Percentiles rank a stretch among this genome's conserved stretches.
Conservation (phyloP, 2,797 vertebrate genomes). For the Enteromius thamalakanensis region DNA sequence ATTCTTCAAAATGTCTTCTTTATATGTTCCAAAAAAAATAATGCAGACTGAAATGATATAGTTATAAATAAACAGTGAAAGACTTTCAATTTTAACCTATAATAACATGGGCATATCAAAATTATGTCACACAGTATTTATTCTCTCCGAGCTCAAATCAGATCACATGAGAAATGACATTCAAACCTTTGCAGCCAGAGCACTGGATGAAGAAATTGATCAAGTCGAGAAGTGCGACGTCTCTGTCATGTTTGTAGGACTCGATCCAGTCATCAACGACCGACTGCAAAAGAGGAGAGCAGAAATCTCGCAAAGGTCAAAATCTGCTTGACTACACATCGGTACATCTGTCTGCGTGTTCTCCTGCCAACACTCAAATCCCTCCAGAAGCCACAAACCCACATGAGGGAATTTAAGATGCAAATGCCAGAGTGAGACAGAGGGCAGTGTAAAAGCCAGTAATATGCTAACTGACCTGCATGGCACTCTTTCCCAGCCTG, state of each 20-base stretch:
- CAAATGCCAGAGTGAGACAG: slow-evolving; percentile 14
- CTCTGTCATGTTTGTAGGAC: slow-evolving; percentile 97
- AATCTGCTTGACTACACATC: slow-evolving; percentile 24
- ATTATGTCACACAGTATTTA: neutral
- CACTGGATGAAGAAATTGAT: slow-evolving; percentile 99
- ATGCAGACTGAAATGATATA: neutral
- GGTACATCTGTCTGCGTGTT: slow-evolving; percentile 24
- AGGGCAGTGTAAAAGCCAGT: slow-evolving; percentile 4
- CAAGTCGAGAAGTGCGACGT: slow-evolving; percentile 96
- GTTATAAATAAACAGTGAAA: no score
- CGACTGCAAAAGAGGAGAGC: slow-evolving; percentile 76
- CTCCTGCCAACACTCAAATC: slow-evolving; percentile 20
- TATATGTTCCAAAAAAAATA: neutral
- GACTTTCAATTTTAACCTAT: no score
- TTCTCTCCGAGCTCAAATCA: neutral
- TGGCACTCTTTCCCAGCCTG: slow-evolving; percentile 98
- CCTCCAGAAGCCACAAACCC: slow-evolving; percentile 23
- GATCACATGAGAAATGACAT: slow-evolving; percentile 55
- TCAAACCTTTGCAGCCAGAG: slow-evolving; percentile 97
- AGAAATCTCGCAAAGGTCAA: slow-evolving; percentile 11
- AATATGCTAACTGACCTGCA: slow-evolving; percentile 85
- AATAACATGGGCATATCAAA: no score
- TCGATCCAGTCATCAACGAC: slow-evolving; percentile 99
- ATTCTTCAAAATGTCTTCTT: neutral
- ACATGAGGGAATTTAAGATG: slow-evolving; percentile 16